Conservation (phyloP, 2,113 vertebrate genomes). For the Mesocricetus auratus region DNA sequence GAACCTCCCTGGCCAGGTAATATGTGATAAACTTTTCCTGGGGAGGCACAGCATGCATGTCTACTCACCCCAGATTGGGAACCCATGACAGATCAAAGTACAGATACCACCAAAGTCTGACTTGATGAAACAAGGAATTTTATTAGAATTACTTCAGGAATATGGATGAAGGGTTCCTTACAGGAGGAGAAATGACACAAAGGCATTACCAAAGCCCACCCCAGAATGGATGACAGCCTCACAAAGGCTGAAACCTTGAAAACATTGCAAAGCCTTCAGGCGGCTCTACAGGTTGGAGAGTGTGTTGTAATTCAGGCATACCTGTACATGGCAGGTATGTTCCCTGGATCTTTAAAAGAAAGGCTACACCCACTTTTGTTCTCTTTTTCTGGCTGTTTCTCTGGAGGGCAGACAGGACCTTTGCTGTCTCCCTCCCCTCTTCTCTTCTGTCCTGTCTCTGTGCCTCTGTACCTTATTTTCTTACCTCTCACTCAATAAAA, state of each 20-base stretch:
- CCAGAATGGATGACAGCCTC: neutral
- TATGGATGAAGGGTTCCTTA: neutral
- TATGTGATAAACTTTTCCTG: neutral
- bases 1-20: neutral
- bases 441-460: too few species aligned
- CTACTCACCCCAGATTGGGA: neutral
- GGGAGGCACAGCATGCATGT: neutral
- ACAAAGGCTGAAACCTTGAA: neutral
- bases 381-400: too few species aligned
- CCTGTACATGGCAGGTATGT: too few species aligned
- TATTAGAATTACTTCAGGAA: neutral
- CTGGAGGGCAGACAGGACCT: too few species aligned
- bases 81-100: neutral
- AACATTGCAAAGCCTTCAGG: neutral
- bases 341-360: too few species aligned
- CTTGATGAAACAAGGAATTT: neutral
- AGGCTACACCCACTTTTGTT: too few species aligned
- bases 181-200: neutral
- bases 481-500: too few species aligned
- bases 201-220: neutral
- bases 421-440: too few species aligned
- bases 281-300: neutral
- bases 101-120: neutral
- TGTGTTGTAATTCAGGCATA: too few species aligned
- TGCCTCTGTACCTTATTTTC: too few species aligned